These are phyloP conservation scores for Alethe diademata DNA, from an alignment of 2,113 vertebrate species.

Conservation along the genomic window DNA sequence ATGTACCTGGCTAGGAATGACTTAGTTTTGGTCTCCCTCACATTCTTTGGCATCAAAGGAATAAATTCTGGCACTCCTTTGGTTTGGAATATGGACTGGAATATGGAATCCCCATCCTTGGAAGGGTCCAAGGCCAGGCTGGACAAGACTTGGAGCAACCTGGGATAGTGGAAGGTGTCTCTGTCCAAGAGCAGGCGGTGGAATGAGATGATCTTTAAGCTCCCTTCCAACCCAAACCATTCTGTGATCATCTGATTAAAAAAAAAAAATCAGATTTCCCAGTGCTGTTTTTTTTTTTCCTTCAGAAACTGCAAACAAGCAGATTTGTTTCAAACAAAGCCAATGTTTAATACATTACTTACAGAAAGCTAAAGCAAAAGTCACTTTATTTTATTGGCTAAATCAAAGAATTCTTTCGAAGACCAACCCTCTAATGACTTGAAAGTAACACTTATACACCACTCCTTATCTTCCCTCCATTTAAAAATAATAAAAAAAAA, in stretches of 20 bases:
- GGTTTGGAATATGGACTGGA: neutral
- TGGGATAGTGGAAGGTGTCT: neutral
- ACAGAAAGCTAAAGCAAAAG: neutral
- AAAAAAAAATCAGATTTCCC: neutral
- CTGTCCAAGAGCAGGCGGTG: neutral
- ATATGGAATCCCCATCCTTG: neutral
- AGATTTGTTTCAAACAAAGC: neutral
- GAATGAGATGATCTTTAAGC: neutral
- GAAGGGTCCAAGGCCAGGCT: neutral
- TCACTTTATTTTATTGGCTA: neutral
- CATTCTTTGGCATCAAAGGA: neutral
- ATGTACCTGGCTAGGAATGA: neutral
- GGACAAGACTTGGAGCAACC: neutral
- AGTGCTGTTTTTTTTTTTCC: neutral
- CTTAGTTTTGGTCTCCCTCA: neutral
- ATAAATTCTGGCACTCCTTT: neutral
- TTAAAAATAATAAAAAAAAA: slow-evolving; percentile 52
- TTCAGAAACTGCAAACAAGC: neutral
- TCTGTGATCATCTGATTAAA: neutral
- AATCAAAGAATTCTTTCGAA: slow-evolving; percentile 5
- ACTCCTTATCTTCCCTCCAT: slow-evolving; percentile 8
- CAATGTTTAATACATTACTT: neutral
- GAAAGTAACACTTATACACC: slow-evolving; percentile 13
- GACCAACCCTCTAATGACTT: slow-evolving; percentile 7
- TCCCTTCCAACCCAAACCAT: neutral